Base-by-base conservation (phyloP, 2,113 vertebrate genomes). In the Tragelaphus scriptus region DNA sequence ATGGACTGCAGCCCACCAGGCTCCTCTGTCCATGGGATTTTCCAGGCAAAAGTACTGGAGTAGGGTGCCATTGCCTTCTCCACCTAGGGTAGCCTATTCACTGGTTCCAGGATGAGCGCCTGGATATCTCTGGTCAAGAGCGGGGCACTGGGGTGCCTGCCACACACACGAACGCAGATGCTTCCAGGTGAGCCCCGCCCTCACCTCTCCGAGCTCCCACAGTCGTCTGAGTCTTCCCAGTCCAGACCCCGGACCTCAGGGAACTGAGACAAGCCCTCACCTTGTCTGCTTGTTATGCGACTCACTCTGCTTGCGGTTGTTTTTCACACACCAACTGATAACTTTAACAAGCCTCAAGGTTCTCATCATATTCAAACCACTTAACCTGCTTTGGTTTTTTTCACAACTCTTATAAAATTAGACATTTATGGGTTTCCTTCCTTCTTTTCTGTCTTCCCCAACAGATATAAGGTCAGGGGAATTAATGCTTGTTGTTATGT, bases 401-500 rank as follows among this genome's bases (percentile, higher is more conserved):
- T 44, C 55, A 8, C 9, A 17, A 32, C 23, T 17, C 44, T 44
- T 84, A 65, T 16, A 55, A 88, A 77, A 77, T 55, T 81, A 36
- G n/a, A 36, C 53, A 23, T 59, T 36, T 58, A 40, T 28, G 90
- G 32, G 44, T 30, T 89, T 86, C 30, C 28, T 79, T 32, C 10
- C 63, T 91, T 68, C 19, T 88, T 47, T 95, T 90, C 75, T 92
- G 6, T 90, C 47, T 71, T 58, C n/a, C 12, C 30, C 86, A 61
- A 12, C 63, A 32, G 55, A 80, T 63, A 23, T 2, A 21, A 86
- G n/a, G 30, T 36, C 80, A 6, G 71, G 65, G 55, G 79, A 93
- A 36, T 68, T 32, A 21, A 7, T 3, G 59, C 25, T 44, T 51
- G 59, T 61, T 81, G 80, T 55, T 92, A 1, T 53, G 30, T 79